A percentile compares a stretch with the other conserved stretches of the same genome.
These are phyloP conservation scores for Philopotamus ludificatus DNA, from an alignment of 1,140 invertebrate species.

Conservation along the genomic window DNA sequence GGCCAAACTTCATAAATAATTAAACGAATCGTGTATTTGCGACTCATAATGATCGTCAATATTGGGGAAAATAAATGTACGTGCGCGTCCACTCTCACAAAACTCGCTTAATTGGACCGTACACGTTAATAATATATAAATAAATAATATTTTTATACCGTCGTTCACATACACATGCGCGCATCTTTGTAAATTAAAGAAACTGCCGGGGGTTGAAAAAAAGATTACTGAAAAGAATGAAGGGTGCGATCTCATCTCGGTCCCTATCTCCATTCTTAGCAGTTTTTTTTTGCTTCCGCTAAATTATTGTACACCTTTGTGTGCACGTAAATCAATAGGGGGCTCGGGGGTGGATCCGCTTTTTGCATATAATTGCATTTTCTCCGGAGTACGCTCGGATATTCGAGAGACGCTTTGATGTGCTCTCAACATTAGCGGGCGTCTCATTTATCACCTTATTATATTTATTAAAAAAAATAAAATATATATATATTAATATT, in stretches of 20 bases:
- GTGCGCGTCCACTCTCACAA: no score
- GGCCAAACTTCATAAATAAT: slow-evolving; percentile 8
- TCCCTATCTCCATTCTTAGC: slow-evolving; percentile 25
- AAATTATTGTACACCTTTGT: slow-evolving; percentile 44
- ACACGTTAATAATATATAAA: no score
- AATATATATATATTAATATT: background rate
- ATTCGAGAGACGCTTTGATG: slow-evolving; percentile 30
- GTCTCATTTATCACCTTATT: no score
- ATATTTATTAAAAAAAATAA: background rate
- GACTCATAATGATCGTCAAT: no score
- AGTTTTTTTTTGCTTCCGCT: slow-evolving; percentile 36
- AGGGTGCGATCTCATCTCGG: slow-evolving; percentile 45
- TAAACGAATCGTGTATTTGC: no score
- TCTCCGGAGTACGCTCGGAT: slow-evolving; percentile 26
- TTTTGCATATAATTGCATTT: slow-evolving; percentile 44
- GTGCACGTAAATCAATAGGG: slow-evolving; percentile 42
- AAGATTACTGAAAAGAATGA: slow-evolving; percentile 47
- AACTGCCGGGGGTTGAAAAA: slow-evolving; percentile 49
- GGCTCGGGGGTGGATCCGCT: slow-evolving; percentile 25
- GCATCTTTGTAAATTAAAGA: slow-evolving; percentile 56
- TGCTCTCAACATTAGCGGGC: slow-evolving; percentile 28
- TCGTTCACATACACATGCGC: slow-evolving; percentile 36
- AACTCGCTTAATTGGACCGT: no score
- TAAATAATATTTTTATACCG: no score
- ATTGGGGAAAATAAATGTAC: no score